Base-by-base conservation (phyloP, 2,113 vertebrate genomes). In the Pholis gunnellus region DNA sequence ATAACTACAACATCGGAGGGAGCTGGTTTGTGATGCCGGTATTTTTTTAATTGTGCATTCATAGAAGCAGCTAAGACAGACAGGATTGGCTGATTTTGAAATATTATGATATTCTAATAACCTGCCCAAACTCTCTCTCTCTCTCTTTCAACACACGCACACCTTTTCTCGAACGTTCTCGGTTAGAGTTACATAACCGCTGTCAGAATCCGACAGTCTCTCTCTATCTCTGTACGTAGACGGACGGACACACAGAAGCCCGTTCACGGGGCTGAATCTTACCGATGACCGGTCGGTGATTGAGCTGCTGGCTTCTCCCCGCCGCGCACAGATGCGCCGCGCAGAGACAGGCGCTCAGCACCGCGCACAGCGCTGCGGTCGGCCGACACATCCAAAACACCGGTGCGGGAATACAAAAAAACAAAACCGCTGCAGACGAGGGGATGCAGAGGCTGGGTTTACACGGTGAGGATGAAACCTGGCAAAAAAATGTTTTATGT, bases 281-380 rank as follows among this genome's bases (percentile, higher is more conserved):
- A 95, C 95, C 95, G 75, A 95, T 95, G 42, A 95, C 72, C 5
- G 95, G 94, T 50, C 94, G 90, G 78, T 88, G 15, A 29, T 95
- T 95, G 60, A 86, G 87, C 61, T 60, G 85, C 76, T 54, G 84
- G 76, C 29, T 52, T 10, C 64, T 67, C 60, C 38, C 87, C 22
- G 75, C 88, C 1, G 46, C 82, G 78, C 91, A 79, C 50, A 48
- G 31, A 7, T 40, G 46, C 60, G 79, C 66, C 71, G 85, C 80
- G 29, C 84, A 88, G n/a, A 84, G 67, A 18, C 57, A 81, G 20
- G 89, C 92, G 87, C 82, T 34, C 44, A 94, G 63, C 76, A 79
- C 88, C 93, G 88, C 90, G 36, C 91, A 25, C 80, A 84, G 65
- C 50, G 89, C 82, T 57, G 85, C 80, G 46, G 76, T 89, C 92